phyloP scores from a whole-genome alignment of 2,888 invertebrate species.

The Drosophila multiciliata region DNA sequence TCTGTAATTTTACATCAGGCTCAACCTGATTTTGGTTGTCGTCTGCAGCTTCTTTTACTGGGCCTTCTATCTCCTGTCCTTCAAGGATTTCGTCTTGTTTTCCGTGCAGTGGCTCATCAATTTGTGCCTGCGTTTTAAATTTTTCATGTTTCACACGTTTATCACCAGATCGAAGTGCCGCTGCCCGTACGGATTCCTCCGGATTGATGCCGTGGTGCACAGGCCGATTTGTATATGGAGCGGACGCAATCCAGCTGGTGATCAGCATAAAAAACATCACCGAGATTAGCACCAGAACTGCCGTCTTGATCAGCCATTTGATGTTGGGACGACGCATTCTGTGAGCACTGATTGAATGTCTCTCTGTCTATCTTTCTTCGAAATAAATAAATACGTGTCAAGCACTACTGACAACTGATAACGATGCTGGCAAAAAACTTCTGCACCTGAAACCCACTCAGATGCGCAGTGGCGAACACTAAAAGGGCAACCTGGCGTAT shows the following conservation, averaged over 20 bases:
- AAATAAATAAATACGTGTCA: slow-evolving; percentile 56
- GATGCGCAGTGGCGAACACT: slow-evolving; percentile 24
- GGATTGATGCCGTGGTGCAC: slow-evolving; percentile 58
- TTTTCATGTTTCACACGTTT: slow-evolving; percentile 1
- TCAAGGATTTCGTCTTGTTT: slow-evolving; percentile 7
- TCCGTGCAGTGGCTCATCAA: slow-evolving; percentile 34
- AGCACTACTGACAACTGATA: slow-evolving; percentile 10
- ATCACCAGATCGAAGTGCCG: slow-evolving; percentile 9
- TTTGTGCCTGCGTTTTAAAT: slow-evolving; percentile 17
- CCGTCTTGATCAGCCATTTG: slow-evolving; percentile 82
- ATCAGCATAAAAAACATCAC: slow-evolving; percentile 78
- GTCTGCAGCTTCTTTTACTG: slow-evolving; percentile 22
- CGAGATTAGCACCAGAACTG: slow-evolving; percentile 72
- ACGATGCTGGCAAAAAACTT: slow-evolving; percentile 28
- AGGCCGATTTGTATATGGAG: slow-evolving; percentile 77
- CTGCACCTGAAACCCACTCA: slow-evolving; percentile 27
- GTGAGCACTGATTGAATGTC: background rate
- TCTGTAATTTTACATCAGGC: background rate
- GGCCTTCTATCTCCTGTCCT: slow-evolving; percentile 3
- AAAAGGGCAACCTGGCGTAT: slow-evolving; percentile 1
- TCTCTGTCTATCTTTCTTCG: background rate
- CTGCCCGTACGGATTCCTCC: slow-evolving; percentile 5
- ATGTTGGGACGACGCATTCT: slow-evolving; percentile 83
- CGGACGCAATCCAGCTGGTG: slow-evolving; percentile 82
- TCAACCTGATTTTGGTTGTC: slow-evolving; percentile 16